These are phyloP conservation scores for Onychomys leucogaster DNA, from an alignment of 2,797 vertebrate species.

Conservation along the genomic window DNA sequence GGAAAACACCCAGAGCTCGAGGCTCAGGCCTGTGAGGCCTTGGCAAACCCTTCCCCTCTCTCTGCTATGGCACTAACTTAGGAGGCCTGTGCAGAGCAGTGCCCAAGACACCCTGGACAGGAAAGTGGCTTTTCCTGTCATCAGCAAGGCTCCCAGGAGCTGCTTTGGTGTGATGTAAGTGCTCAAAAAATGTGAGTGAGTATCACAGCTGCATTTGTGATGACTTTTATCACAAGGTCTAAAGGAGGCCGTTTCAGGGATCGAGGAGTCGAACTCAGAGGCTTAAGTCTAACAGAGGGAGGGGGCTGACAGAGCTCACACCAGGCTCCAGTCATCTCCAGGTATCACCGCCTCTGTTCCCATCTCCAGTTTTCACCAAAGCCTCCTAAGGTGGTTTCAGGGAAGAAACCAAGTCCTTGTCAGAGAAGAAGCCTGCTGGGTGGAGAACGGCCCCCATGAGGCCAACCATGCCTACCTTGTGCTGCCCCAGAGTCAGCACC, in stretches of 20 bases:
- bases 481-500: neutral
- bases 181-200: neutral
- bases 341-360: no score
- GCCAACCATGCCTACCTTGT: no score
- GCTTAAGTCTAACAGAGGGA: neutral
- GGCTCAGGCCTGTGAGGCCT: neutral
- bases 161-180: neutral
- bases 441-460: neutral
- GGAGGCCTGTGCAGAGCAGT: neutral
- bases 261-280: neutral
- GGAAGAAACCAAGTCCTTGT: neutral
- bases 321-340: neutral
- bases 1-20: neutral
- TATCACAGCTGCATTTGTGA: no score
- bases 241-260: neutral
- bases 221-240: neutral
- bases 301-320: neutral
- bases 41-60: neutral
- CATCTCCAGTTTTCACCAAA: neutral
- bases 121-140: accelerated
- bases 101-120: neutral
- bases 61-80: neutral
- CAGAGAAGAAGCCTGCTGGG: neutral
- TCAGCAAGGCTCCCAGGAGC: neutral
- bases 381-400: neutral